phyloP scores from a whole-genome alignment of 2,888 invertebrate genomes.

The Melanotus villosus region DNA sequence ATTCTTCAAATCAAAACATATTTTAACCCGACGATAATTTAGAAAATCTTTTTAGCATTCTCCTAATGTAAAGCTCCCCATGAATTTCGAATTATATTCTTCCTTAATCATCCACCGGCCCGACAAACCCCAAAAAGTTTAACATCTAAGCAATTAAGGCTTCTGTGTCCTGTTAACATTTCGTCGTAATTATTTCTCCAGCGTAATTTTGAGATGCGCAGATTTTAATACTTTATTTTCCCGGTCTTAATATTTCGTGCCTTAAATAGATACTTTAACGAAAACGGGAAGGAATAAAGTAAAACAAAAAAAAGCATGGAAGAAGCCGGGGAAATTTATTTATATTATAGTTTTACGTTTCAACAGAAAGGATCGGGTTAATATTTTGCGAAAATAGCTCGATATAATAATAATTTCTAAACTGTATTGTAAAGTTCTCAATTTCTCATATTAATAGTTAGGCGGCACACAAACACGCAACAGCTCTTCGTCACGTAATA shows the following conservation, averaged over 20 bases:
- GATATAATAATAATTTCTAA: too few species aligned
- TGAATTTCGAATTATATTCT: background rate
- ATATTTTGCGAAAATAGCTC: too few species aligned
- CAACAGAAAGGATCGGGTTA: too few species aligned
- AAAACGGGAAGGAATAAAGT: too few species aligned
- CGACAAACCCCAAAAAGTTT: background rate
- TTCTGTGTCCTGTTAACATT: background rate
- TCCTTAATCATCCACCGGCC: background rate
- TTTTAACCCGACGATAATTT: slow-evolving; percentile 2
- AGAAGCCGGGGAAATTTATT: too few species aligned
- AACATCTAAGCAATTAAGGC: background rate
- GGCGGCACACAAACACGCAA: background rate
- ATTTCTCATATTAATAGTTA: background rate
- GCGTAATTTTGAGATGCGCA: too few species aligned
- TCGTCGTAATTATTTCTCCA: background rate
- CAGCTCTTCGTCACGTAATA: background rate
- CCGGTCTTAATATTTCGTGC: too few species aligned
- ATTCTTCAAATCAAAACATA: slow-evolving; percentile 22
- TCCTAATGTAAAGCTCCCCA: background rate
- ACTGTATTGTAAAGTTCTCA: background rate
- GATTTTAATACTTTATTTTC: too few species aligned
- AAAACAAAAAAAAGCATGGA: too few species aligned
- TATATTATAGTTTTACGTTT: too few species aligned
- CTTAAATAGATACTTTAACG: too few species aligned
- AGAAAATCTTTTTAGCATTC: background rate